A percentile compares a stretch with the other conserved stretches of the same genome.
These are phyloP conservation scores for Sarcophilus harrisii DNA, from an alignment of 2,797 vertebrate species.

Conservation along the genomic window DNA sequence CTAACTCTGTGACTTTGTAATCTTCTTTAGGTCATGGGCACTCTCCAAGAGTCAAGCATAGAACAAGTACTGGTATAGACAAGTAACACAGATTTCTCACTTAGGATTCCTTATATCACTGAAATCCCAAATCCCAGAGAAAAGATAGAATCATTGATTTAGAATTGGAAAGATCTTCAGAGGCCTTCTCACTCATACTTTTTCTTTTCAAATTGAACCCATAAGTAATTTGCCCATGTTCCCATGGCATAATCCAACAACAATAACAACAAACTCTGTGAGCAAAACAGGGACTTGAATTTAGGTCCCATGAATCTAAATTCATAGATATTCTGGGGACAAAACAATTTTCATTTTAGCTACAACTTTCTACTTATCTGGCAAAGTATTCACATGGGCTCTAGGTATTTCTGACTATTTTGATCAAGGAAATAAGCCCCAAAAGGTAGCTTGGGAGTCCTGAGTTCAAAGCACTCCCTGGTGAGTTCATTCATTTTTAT, in stretches of 20 bases:
- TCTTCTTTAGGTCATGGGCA: neutral
- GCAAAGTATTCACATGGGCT: conserved; percentile 57
- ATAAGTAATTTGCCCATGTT: neutral
- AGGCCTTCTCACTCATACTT: neutral
- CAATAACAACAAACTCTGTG: neutral
- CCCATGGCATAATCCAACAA: neutral
- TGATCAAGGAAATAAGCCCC: conserved; percentile 45
- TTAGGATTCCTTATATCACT: neutral
- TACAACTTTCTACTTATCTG: conserved; percentile 67
- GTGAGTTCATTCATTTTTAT: neutral
- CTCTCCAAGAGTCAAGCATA: neutral
- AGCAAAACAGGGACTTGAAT: neutral
- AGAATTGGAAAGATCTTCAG: neutral
- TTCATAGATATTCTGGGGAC: neutral
- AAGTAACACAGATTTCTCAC: neutral
- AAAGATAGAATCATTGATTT: neutral
- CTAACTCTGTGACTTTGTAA: neutral
- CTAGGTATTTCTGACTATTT: conserved; percentile 44
- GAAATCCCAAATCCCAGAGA: neutral
- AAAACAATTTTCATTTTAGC: conserved; percentile 18
- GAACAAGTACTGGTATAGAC: neutral
- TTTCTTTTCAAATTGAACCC: neutral
- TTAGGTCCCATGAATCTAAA: neutral
- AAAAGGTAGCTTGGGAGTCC: neutral
- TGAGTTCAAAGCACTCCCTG: neutral